Evolutionary conservation across 2,888 invertebrate genomes (phyloP).

Genomic region (Lasioglossum leucozonium): DNA sequence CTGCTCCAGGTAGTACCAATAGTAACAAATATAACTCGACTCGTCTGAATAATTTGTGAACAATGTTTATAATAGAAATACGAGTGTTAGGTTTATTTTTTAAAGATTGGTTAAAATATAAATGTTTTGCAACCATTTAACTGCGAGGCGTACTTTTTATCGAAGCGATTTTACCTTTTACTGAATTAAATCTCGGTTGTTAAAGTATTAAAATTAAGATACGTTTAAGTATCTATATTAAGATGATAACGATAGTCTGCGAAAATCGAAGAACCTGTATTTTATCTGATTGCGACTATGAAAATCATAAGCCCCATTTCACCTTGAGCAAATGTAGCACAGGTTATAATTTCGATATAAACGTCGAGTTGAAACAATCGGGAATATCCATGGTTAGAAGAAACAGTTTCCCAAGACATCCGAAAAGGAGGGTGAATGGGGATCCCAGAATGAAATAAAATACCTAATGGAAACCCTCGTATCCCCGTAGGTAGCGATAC

Average conservation of each 20-base stretch:
- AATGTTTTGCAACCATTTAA: neutral
- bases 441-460: constrained; percentile 41
- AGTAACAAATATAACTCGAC: neutral
- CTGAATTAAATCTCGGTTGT: neutral
- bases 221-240: neutral
- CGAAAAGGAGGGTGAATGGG: neutral
- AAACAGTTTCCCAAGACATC: constrained; percentile 25
- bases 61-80: neutral
- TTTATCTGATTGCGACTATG: neutral
- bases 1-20: neutral
- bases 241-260: neutral
- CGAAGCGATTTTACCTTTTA: too few species aligned
- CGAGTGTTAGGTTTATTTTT: neutral
- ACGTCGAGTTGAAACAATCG: neutral
- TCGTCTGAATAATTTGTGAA: neutral
- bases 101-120: neutral
- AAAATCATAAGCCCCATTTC: neutral
- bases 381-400: neutral
- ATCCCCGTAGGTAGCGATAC: constrained; percentile 41
- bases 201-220: neutral
- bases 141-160: neutral
- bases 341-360: neutral
- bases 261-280: neutral
- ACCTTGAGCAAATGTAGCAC: neutral
- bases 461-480: constrained; percentile 39